Evolutionary conservation across 2,888 invertebrate species (phyloP), one percentile per base, ranked within the genome.

Genomic region (Sussaba pulchella): DNA sequence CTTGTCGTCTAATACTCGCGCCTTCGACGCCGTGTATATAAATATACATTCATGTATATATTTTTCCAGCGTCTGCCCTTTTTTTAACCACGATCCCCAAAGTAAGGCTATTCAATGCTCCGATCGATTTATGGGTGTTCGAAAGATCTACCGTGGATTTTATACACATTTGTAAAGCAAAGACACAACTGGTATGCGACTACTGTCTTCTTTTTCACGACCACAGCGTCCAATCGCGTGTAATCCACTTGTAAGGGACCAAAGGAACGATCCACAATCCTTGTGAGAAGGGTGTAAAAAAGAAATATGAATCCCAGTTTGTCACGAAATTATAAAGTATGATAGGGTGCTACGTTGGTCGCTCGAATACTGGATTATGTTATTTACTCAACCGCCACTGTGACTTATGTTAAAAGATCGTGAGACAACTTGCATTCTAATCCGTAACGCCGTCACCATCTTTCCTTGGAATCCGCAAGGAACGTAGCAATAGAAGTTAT

Each of bases 1-100:
- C 76, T 83, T 77, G 64, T 76, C 63, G 47, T 71, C 67, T 70
- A 71, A 66, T 67, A 39, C 52, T 52, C 39, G 26, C 10, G 52
- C 21, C 21, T 21, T 9, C 24, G n/a, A 5, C 52, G 52, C 8
- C 24, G n/a, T 36, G 14, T 57, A 31, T 57, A 8, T 17, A n/a
- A n/a, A n/a, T n/a, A n/a, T n/a, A n/a, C n/a, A n/a, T 17, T 57
- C 0, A 19, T 26, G n/a, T 41, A 41, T 52, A 5, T 31, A 5
- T 6, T 31, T 6, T 31, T 6, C 31, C 4, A 31, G 31, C 6
- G 2, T 31, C 31, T 31, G 6, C 31, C 31, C 2, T 31, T 50
- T 66, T 50, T 39, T 67, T 17, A 14, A 41, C 67, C 54, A 69
- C 39, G 41, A 54, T 41, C 41, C 17, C 41, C n/a, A 17, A 54